phyloP scores from a whole-genome alignment of 2,888 invertebrate genomes.

The Apamea crenata region DNA sequence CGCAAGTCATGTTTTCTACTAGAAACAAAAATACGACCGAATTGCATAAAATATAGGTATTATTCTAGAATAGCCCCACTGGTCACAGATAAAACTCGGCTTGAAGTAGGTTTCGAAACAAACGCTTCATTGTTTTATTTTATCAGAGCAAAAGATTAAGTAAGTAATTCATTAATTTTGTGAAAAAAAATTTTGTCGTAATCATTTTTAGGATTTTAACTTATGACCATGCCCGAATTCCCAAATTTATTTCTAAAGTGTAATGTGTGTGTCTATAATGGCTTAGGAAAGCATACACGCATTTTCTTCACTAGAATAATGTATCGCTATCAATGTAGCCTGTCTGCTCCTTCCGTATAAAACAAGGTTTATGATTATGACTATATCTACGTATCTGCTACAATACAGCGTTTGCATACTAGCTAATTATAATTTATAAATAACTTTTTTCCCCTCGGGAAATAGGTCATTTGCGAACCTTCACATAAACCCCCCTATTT shows the following conservation, averaged over 20 bases:
- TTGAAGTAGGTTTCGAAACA: conserved; percentile 29
- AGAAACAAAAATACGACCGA: conserved; percentile 12
- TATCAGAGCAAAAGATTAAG: conserved; percentile 10
- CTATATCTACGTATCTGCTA: not conserved
- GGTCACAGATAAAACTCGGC: conserved; percentile 42
- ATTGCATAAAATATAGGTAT: conserved; percentile 26
- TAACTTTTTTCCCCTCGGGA: conserved; percentile 42
- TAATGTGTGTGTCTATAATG: not conserved
- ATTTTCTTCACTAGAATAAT: not conserved
- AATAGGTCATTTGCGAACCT: conserved; percentile 56
- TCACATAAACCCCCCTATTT: conserved; percentile 34
- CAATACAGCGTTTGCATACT: conserved; percentile 33
- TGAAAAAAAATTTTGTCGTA: not conserved
- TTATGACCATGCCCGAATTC: not conserved
- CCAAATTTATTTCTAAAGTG: not conserved
- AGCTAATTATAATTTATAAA: conserved; percentile 35
- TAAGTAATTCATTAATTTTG: not conserved
- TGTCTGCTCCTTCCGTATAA: conserved; percentile 4
- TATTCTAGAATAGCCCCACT: conserved; percentile 28
- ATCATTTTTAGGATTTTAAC: not conserved
- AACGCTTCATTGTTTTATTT: conserved; percentile 22
- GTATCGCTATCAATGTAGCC: not conserved
- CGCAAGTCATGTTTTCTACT: conserved; percentile 14
- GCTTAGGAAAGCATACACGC: not conserved
- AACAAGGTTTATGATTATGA: conserved; percentile 34